Evolutionary conservation across 2,797 vertebrate species (phyloP).

Genomic region (Anguilla obscura): DNA sequence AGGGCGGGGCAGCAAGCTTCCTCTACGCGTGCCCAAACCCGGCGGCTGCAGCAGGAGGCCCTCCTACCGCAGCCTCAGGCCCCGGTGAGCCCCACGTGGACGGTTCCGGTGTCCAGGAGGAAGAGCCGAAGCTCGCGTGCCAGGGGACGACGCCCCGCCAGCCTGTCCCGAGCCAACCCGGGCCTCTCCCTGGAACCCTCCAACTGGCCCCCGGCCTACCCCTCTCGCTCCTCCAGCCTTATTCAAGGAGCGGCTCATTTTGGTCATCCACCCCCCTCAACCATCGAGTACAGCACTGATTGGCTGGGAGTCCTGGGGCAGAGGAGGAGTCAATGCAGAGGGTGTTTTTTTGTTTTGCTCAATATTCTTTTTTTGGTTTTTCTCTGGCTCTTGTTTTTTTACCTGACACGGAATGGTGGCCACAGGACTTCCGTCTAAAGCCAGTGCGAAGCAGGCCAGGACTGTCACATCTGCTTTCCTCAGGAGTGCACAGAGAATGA

Average conservation of each 20-base stretch:
- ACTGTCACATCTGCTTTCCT: not conserved
- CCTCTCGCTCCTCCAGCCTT: too few relatives aligned
- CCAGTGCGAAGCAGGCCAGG: not conserved
- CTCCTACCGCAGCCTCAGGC: slow-evolving; percentile 69
- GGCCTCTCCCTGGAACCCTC: not conserved
- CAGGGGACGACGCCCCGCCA: slow-evolving; percentile 89
- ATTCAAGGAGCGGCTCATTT: not conserved
- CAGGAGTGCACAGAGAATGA: not conserved
- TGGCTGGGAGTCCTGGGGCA: not conserved
- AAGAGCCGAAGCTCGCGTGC: slow-evolving; percentile 68
- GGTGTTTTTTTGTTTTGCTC: not conserved
- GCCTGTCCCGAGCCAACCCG: slow-evolving; percentile 72
- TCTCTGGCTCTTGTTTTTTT: not conserved
- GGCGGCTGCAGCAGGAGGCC: slow-evolving; percentile 52
- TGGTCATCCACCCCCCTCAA: not conserved
- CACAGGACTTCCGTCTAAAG: slow-evolving; percentile 2
- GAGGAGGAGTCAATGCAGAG: not conserved
- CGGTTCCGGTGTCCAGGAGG: slow-evolving; percentile 60
- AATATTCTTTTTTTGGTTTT: not conserved
- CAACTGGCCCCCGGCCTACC: not conserved
- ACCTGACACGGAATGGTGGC: slow-evolving; percentile 26
- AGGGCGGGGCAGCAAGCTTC: slow-evolving; percentile 79
- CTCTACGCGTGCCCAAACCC: slow-evolving; percentile 57
- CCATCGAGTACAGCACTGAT: not conserved
- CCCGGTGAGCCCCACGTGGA: slow-evolving; percentile 41